These are phyloP conservation scores for Morpho helenor DNA, from an alignment of 2,888 invertebrate species.

Conservation along the genomic window DNA sequence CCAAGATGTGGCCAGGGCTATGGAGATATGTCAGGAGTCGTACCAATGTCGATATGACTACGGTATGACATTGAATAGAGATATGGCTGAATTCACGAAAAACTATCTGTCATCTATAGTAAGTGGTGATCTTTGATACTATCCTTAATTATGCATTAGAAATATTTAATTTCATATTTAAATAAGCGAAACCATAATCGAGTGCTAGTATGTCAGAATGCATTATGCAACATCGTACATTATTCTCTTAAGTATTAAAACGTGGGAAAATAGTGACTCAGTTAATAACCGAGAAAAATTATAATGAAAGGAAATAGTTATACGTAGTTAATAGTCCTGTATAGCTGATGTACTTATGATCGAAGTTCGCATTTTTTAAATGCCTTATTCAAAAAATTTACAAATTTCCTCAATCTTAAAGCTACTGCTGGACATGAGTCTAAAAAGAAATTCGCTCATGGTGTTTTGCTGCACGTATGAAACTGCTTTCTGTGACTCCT, in stretches of 20 bases:
- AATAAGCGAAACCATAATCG: background rate
- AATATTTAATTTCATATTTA: no score
- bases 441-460: no score
- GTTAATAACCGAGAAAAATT: slow-evolving; percentile 9
- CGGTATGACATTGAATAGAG: slow-evolving; percentile 89
- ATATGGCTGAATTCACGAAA: slow-evolving; percentile 92
- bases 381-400: no score
- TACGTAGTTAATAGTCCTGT: background rate
- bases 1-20: slow-evolving; percentile 81
- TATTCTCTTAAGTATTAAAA: slow-evolving; percentile 10
- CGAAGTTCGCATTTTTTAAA: background rate
- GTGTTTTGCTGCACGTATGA: no score
- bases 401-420: no score
- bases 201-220: slow-evolving; percentile 24
- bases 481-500: no score
- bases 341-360: no score
- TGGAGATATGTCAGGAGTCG: slow-evolving; percentile 87
- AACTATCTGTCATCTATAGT: slow-evolving; percentile 85
- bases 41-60: slow-evolving; percentile 95
- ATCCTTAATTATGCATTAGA: background rate
- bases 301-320: slow-evolving; percentile 6
- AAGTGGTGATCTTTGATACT: slow-evolving; percentile 39
- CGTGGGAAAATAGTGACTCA: slow-evolving; percentile 22
- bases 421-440: no score
- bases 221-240: slow-evolving; percentile 10